Base-by-base conservation (phyloP, 2,113 vertebrate species). In the Glareola pratincola region DNA sequence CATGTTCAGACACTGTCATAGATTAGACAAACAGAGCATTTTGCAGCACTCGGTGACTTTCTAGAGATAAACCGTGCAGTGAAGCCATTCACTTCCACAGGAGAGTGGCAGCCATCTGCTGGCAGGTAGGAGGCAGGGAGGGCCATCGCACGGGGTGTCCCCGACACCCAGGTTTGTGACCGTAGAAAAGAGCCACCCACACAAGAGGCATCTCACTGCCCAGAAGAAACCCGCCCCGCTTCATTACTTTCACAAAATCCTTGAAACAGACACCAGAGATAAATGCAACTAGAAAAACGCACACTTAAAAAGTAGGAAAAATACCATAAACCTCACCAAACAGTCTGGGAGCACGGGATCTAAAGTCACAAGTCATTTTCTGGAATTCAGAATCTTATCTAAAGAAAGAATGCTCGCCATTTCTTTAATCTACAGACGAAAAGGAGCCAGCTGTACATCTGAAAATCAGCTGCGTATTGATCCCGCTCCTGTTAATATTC, bases 391-490 rank as follows among this genome's bases (percentile, higher is more conserved):
- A 63, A 53, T 79, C 92, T 96, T 93, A 90, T 90, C 85, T 92
- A 81, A 86, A 62, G 92, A 88, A 92, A 86, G 66, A 94, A 41
- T 72, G 67, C 68, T 62, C 54, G 80, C 88, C 36, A 0, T 96
- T 95, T 90, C 96, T 98, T 98, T 98, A 97, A 97, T 98, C 96
- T 97, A 92, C 94, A 96, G 97, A 95, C 91, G 92, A 98, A 96
- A 98, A 97, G 97, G 97, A 98, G 97, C 97, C 97, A 97, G 96
- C 97, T 97, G 96, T 98, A 97, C 95, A 73, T 98, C 97, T 97
- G 98, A 98, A 98, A 98, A 98, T 98, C 98, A 98, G 97, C 97
- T 98, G 97, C 24, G 88, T 98, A 98, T 98, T 97, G 98, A 98
- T 98, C 96, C 94, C 24, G 24, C 84, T 81, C 26, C 96, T 82